A percentile compares a stretch with the other conserved stretches of the same genome.
phyloP scores from a whole-genome alignment of 2,797 vertebrate genomes.

The Chloroceryle inda region DNA sequence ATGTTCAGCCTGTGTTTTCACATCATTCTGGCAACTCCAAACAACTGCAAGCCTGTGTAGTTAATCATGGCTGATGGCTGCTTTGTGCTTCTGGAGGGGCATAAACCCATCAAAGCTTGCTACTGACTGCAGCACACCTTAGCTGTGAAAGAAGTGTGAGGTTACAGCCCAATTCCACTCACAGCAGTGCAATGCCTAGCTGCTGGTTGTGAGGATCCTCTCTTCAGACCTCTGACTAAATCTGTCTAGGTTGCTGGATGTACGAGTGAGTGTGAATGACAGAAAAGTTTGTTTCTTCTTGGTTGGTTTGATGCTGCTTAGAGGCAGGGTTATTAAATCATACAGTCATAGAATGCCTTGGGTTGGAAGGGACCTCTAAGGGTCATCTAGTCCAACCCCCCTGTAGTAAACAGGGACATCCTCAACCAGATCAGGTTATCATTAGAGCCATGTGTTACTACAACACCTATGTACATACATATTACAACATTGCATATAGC shows the following conservation, averaged over 20 bases:
- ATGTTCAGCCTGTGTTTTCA: background rate
- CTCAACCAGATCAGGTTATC: no score
- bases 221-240: background rate
- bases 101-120: background rate
- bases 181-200: rapidly evolving
- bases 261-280: background rate
- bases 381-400: no score
- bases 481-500: background rate
- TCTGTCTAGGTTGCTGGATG: no score
- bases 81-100: background rate
- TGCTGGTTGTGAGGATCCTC: background rate
- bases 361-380: no score
- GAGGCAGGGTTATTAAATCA: background rate
- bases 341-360: no score
- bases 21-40: background rate
- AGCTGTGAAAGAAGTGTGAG: background rate
- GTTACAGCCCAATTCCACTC: background rate
- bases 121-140: background rate
- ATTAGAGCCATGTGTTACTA: background rate
- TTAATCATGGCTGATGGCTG: background rate
- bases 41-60: background rate
- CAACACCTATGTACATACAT: background rate
- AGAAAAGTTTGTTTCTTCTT: background rate
- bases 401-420: no score
- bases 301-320: background rate